These are phyloP conservation scores for Diabrotica balteata DNA, from an alignment of 2,888 invertebrate genomes.

Conservation along the genomic window DNA sequence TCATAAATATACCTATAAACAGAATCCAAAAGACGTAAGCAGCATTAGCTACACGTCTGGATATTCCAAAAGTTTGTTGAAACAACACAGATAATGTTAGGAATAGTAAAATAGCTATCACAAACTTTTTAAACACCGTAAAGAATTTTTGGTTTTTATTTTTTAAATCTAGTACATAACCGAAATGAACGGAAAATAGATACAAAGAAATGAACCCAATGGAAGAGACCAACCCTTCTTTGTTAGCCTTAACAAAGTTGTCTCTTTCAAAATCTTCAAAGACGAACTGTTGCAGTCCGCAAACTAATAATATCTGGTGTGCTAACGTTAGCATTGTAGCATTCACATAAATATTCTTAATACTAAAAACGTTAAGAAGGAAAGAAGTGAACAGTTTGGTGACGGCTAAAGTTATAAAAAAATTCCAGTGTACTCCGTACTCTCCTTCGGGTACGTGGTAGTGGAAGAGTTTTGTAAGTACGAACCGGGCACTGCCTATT, in stretches of 20 bases:
- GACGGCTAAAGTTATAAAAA: conserved; percentile 90
- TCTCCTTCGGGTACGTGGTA: conserved; percentile 91
- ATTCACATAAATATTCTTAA: conserved; percentile 63
- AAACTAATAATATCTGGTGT: conserved; percentile 72
- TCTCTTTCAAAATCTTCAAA: conserved; percentile 66
- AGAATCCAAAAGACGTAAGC: conserved; percentile 82
- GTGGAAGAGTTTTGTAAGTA: conserved; percentile 69
- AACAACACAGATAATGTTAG: conserved; percentile 51
- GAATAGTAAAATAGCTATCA: conserved; percentile 24
- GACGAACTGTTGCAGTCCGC: conserved; percentile 74
- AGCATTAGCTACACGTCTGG: conserved; percentile 83
- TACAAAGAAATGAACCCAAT: conserved; percentile 87
- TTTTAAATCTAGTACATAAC: conserved; percentile 62
- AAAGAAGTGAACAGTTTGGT: conserved; percentile 77
- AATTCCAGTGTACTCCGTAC: conserved; percentile 98
- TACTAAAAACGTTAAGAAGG: conserved; percentile 65
- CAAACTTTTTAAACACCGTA: conserved; percentile 10
- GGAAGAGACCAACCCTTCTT: conserved; percentile 88
- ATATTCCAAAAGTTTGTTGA: conserved; percentile 67
- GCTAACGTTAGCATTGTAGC: conserved; percentile 65
- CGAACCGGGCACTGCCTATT: conserved; percentile 70
- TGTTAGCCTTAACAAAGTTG: conserved; percentile 79
- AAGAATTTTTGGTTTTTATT: conserved; percentile 26
- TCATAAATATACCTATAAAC: conserved; percentile 67
- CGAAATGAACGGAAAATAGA: conserved; percentile 74